Percentiles rank a stretch among this genome's conserved stretches.
Conservation (phyloP, 2,888 invertebrate species). For the Drosophila subsilvestris region DNA sequence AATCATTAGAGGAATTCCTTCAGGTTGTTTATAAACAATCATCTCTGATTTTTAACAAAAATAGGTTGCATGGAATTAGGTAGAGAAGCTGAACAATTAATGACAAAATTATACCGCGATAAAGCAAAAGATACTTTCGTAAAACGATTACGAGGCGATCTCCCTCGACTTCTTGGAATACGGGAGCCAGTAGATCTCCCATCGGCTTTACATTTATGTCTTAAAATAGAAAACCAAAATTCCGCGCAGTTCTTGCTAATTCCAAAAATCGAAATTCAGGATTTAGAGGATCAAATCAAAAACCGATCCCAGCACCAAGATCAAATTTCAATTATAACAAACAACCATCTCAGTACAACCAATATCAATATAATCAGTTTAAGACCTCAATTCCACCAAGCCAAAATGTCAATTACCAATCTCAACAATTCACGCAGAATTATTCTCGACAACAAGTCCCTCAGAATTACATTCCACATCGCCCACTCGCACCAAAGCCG, state of each 20-base stretch:
- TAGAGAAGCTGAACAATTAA: too few species aligned
- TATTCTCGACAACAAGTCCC: too few species aligned
- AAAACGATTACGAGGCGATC: background rate
- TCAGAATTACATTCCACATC: too few species aligned
- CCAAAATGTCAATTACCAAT: too few species aligned
- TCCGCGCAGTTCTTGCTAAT: background rate
- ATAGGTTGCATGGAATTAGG: background rate
- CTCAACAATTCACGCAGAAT: too few species aligned
- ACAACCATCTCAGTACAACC: too few species aligned
- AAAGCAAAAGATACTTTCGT: conserved; percentile 1
- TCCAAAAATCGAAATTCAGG: background rate
- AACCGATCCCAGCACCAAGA: background rate
- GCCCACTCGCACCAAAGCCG: background rate
- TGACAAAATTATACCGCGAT: background rate
- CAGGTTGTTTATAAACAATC: background rate
- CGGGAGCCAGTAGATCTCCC: conserved; percentile 5
- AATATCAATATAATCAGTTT: too few species aligned
- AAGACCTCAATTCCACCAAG: too few species aligned
- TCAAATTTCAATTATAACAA: too few species aligned
- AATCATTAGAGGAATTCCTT: background rate
- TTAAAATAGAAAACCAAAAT: conserved; percentile 1
- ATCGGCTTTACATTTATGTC: background rate
- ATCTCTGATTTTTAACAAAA: background rate
- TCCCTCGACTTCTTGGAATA: background rate
- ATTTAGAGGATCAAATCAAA: background rate